A percentile compares a stretch with the other conserved stretches of the same genome.
Conservation (phyloP, 1,140 invertebrate genomes). For the Drosophila nannoptera region DNA sequence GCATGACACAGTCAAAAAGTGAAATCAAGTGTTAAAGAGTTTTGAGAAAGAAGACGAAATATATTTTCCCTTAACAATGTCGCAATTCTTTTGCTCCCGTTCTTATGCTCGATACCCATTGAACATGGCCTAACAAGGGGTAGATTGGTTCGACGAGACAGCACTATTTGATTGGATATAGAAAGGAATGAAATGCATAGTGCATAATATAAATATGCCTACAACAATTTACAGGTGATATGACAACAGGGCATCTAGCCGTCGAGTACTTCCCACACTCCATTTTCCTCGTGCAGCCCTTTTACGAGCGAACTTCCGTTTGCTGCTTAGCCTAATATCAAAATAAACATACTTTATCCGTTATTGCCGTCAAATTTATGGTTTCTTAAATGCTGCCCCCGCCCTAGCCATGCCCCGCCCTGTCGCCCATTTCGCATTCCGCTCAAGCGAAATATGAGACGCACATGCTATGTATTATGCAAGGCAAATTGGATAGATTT, state of each 20-base stretch:
- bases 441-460: constrained; percentile 54
- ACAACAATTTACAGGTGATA: neutral
- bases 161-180: too few species aligned
- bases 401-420: neutral
- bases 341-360: constrained; percentile 78
- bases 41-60: constrained; percentile 49
- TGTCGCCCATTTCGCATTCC: neutral
- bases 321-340: constrained; percentile 73
- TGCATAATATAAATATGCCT: too few species aligned
- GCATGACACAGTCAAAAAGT: constrained; percentile 39
- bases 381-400: constrained; percentile 65
- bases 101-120: neutral
- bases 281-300: constrained; percentile 48
- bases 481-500: constrained; percentile 46
- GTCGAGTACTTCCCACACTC: neutral
- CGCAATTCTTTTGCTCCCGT: constrained; percentile 25
- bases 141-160: neutral
- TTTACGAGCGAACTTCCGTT: constrained; percentile 40
- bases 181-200: too few species aligned
- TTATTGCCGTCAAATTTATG: constrained; percentile 75
- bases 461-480: constrained; percentile 37
- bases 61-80: constrained; percentile 31
- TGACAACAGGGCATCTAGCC: neutral
- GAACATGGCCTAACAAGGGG: neutral
- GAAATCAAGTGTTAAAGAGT: constrained; percentile 77